These are phyloP conservation scores for Philereme transversata DNA, from an alignment of 2,888 invertebrate species.

Conservation along the genomic window DNA sequence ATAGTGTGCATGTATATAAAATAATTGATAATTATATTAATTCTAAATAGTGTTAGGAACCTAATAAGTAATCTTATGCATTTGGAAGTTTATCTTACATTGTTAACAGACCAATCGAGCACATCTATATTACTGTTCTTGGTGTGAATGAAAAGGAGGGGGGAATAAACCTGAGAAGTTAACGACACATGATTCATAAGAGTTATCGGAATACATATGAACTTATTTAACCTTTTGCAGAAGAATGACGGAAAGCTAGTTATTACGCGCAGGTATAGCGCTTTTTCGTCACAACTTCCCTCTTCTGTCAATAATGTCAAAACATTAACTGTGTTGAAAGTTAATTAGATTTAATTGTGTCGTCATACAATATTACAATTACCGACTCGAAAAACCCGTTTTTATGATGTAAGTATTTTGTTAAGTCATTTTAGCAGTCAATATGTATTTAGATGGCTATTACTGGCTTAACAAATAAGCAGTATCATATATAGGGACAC, in stretches of 20 bases:
- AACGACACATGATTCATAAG: conserved; percentile 25
- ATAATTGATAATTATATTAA: no score
- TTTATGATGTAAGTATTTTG: no score
- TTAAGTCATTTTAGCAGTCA: no score
- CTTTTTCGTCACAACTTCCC: neutral
- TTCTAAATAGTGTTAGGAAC: no score
- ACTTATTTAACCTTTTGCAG: conserved; percentile 1
- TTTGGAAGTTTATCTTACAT: neutral
- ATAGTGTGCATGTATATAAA: no score
- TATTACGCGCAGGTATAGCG: neutral
- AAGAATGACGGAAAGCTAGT: neutral
- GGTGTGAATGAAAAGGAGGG: conserved; percentile 15
- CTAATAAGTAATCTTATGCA: neutral
- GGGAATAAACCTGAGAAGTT: conserved; percentile 14
- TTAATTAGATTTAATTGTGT: no score
- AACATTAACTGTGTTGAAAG: neutral
- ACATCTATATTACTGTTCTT: neutral
- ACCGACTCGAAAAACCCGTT: no score
- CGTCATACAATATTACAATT: no score
- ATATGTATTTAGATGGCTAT: no score
- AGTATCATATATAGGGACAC: no score
- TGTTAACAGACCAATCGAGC: conserved; percentile 3
- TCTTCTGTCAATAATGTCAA: neutral
- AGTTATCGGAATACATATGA: conserved; percentile 5
- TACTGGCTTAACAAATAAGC: no score